Conservation (phyloP, 2,888 invertebrate genomes). For the Drosophila pseudotakahashii region DNA sequence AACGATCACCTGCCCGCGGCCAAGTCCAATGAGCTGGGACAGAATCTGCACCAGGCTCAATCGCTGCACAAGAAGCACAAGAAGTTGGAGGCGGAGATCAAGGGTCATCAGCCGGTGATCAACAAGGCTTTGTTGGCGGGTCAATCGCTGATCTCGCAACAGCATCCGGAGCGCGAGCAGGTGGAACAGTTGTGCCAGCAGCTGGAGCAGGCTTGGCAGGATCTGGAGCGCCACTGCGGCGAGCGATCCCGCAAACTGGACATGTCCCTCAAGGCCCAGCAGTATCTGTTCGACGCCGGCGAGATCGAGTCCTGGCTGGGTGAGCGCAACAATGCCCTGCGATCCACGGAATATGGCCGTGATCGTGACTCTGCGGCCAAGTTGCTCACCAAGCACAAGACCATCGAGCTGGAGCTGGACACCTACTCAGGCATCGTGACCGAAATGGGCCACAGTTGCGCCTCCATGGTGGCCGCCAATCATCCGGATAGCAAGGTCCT, state of each 20-base stretch:
- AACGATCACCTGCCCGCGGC: slow-evolving; percentile 94
- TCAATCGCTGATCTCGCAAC: slow-evolving; percentile 88
- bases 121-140: slow-evolving; percentile 93
- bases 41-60: slow-evolving; percentile 96
- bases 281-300: slow-evolving; percentile 95
- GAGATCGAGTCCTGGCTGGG: slow-evolving; percentile 97
- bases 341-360: slow-evolving; percentile 93
- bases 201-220: slow-evolving; percentile 90
- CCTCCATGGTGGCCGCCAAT: slow-evolving; percentile 90
- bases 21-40: slow-evolving; percentile 90
- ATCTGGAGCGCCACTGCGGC: slow-evolving; percentile 89
- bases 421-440: slow-evolving; percentile 95
- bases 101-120: slow-evolving; percentile 93
- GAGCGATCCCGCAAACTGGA: slow-evolving; percentile 92
- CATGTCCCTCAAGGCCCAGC: slow-evolving; percentile 94
- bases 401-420: slow-evolving; percentile 94
- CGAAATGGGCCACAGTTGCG: slow-evolving; percentile 95
- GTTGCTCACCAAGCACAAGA: slow-evolving; percentile 97
- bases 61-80: slow-evolving; percentile 96
- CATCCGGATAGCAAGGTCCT: slow-evolving; percentile 94
- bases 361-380: slow-evolving; percentile 96
- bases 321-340: slow-evolving; percentile 92
- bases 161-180: slow-evolving; percentile 92
- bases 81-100: slow-evolving; percentile 95
- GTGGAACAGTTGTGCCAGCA: slow-evolving; percentile 91